Conservation (phyloP, 2,888 invertebrate genomes). For the Eristalis arbustorum region DNA sequence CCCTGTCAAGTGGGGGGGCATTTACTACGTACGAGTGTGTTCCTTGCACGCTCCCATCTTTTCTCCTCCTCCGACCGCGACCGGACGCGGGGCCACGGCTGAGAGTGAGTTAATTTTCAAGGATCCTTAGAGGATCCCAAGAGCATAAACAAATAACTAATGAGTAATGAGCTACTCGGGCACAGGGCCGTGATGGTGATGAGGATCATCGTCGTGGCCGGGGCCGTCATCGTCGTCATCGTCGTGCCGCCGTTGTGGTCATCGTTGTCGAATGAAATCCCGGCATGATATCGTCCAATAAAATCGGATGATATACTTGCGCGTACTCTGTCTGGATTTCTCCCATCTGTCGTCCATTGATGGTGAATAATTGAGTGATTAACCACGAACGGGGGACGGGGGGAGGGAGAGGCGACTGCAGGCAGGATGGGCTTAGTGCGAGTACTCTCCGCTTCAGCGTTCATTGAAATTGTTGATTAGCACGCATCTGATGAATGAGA, state of each 20-base stretch:
- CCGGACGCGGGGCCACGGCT: not conserved
- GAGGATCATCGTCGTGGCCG: constrained; percentile 52
- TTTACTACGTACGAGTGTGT: constrained; percentile 42
- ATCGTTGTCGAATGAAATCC: constrained; percentile 54
- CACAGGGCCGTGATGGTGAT: constrained; percentile 35
- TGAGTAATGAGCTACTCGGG: constrained; percentile 65
- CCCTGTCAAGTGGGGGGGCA: constrained; percentile 49
- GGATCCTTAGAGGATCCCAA: constrained; percentile 48
- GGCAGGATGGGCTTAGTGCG: constrained; percentile 21
- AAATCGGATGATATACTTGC: constrained; percentile 65
- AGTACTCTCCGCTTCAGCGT: not conserved
- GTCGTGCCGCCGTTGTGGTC: constrained; percentile 1
- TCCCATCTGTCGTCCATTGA: constrained; percentile 69
- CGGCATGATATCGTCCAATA: constrained; percentile 68
- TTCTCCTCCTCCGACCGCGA: not conserved
- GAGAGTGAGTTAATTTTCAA: constrained; percentile 44
- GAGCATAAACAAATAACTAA: constrained; percentile 69
- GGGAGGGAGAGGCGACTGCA: too few species aligned
- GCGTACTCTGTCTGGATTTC: constrained; percentile 59
- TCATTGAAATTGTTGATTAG: constrained; percentile 51
- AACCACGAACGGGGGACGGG: constrained; percentile 17
- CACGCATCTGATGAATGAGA: constrained; percentile 40
- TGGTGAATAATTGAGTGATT: constrained; percentile 69
- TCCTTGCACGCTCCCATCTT: constrained; percentile 1
- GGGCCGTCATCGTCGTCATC: constrained; percentile 13